phyloP scores from a whole-genome alignment of 2,113 vertebrate species.

The Gallinago jamesoni region DNA sequence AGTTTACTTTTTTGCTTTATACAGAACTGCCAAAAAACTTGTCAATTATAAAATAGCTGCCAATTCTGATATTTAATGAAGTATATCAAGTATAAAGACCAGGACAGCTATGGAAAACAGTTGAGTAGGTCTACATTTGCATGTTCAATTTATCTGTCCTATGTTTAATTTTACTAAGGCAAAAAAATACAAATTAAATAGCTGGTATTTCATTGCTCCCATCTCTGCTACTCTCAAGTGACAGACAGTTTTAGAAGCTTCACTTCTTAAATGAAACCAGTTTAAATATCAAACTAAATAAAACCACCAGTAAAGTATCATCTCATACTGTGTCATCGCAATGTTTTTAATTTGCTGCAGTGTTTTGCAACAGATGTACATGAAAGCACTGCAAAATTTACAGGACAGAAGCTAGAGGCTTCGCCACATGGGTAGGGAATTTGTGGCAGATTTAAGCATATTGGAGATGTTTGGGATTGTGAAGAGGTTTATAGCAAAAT shows the following conservation, averaged over 20 bases:
- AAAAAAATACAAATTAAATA: neutral
- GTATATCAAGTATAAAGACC: rapidly evolving
- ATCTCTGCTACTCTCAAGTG: neutral
- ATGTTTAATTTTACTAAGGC: neutral
- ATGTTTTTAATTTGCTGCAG: neutral
- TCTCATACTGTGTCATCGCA: neutral
- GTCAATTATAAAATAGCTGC: neutral
- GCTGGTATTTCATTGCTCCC: neutral
- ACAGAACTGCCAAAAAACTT: neutral
- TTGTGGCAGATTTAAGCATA: neutral
- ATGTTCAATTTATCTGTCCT: neutral
- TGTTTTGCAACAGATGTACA: neutral
- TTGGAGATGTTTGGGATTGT: neutral
- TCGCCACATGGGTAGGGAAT: neutral
- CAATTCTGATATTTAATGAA: neutral
- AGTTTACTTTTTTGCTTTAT: neutral
- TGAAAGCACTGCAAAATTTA: neutral
- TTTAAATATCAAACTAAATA: neutral
- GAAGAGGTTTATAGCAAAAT: neutral
- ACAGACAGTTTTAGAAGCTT: neutral
- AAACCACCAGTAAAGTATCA: neutral
- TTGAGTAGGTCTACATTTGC: rapidly evolving
- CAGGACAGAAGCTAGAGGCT: neutral
- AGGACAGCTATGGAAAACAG: neutral
- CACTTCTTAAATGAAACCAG: neutral